Percentiles rank a stretch among this genome's conserved stretches.
phyloP scores from a whole-genome alignment of 1,140 invertebrate species.

The Meloidogyne chitwoodi region DNA sequence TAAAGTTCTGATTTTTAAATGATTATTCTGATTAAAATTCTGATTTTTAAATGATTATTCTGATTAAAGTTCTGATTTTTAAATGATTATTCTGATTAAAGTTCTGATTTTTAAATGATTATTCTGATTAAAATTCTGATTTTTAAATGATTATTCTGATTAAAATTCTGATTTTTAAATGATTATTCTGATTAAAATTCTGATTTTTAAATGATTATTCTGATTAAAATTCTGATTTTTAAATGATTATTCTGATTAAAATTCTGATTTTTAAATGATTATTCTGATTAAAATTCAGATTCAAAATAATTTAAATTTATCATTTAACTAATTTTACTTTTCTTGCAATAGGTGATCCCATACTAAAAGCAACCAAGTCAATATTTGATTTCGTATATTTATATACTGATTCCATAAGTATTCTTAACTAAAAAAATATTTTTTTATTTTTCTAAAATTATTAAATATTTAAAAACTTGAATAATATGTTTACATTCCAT shows the following conservation, averaged over 20 bases:
- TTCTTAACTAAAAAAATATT: neutral
- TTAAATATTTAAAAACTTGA: neutral
- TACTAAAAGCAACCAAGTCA: slow-evolving; percentile 26
- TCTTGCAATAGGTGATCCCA: slow-evolving; percentile 27
- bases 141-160: neutral
- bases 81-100: too few species aligned
- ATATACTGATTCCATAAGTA: slow-evolving; percentile 13
- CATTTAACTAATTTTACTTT: too few species aligned
- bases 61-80: too few species aligned
- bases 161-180: too few species aligned
- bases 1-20: too few species aligned
- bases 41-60: too few species aligned
- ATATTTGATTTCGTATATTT: slow-evolving; percentile 19
- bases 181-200: too few species aligned
- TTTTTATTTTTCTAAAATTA: neutral
- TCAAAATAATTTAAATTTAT: too few species aligned
- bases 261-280: neutral
- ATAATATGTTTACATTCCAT: slow-evolving; percentile 21
- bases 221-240: neutral
- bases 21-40: too few species aligned
- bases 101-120: neutral
- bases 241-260: neutral
- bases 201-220: too few species aligned
- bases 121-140: neutral
- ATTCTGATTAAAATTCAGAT: neutral